phyloP scores from a whole-genome alignment of 1,140 invertebrate genomes.

The Dinothrombium tinctorium region DNA sequence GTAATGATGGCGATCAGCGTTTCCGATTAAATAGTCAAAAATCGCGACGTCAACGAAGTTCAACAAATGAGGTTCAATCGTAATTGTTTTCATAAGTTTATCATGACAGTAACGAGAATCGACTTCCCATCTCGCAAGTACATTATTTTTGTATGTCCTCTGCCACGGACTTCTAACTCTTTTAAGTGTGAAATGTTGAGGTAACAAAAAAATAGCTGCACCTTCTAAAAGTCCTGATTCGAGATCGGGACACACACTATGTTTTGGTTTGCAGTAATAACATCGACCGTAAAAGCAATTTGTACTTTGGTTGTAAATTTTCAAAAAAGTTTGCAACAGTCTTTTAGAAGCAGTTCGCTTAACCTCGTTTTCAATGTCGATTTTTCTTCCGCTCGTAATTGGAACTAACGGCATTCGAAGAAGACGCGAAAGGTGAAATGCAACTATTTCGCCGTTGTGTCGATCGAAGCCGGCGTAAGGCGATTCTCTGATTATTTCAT shows the following conservation, averaged over 20 bases:
- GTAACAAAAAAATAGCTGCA: constrained; percentile 56
- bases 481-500: constrained; percentile 43
- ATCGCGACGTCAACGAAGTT: constrained; percentile 66
- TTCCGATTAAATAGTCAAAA: constrained; percentile 81
- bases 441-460: constrained; percentile 74
- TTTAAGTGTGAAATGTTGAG: constrained; percentile 33
- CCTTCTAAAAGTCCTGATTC: constrained; percentile 38
- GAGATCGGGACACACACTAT: constrained; percentile 50
- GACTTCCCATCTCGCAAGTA: constrained; percentile 49
- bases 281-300: constrained; percentile 71
- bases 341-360: constrained; percentile 31
- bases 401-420: constrained; percentile 51
- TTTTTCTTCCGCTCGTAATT: constrained; percentile 43
- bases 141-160: constrained; percentile 51
- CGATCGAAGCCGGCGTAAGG: constrained; percentile 71
- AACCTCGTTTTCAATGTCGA: constrained; percentile 49
- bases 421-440: constrained; percentile 24
- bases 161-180: constrained; percentile 62
- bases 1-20: constrained; percentile 69
- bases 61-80: constrained; percentile 35
- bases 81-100: constrained; percentile 22
- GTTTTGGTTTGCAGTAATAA: constrained; percentile 53
- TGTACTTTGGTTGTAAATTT: constrained; percentile 16
- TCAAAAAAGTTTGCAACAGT: constrained; percentile 21
- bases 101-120: constrained; percentile 51